Conservation (phyloP, 2,888 invertebrate genomes). For the Lymantria dispar region DNA sequence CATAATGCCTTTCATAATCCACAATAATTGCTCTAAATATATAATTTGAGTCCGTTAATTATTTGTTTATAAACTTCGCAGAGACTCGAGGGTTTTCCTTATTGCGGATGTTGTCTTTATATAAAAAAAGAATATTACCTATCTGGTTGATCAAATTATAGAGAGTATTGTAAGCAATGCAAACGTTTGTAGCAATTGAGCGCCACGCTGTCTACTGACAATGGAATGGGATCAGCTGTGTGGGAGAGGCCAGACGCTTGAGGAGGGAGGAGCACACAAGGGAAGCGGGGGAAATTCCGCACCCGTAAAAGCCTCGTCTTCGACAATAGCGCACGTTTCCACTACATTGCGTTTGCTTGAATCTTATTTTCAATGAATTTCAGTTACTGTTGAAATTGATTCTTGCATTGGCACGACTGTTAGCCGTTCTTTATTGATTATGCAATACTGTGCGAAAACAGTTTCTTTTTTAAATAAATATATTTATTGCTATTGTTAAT, state of each 20-base stretch:
- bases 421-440: constrained; percentile 11
- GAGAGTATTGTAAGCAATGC: neutral
- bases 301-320: constrained; percentile 55
- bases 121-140: neutral
- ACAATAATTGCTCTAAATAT: too few species aligned
- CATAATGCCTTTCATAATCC: too few species aligned
- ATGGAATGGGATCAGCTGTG: constrained; percentile 20
- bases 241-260: constrained; percentile 2
- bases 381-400: constrained; percentile 48
- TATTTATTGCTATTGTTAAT: too few species aligned
- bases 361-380: constrained; percentile 65
- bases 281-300: constrained; percentile 14
- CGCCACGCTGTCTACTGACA: constrained; percentile 40
- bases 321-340: constrained; percentile 66
- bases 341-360: constrained; percentile 60
- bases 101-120: too few species aligned
- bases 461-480: neutral
- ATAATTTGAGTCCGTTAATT: too few species aligned
- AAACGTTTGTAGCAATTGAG: constrained; percentile 8
- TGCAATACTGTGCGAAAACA: constrained; percentile 5
- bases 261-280: constrained; percentile 7
- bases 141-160: neutral
- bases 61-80: too few species aligned
- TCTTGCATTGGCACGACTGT: constrained; percentile 24
- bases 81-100: too few species aligned